Percentiles rank a stretch among this genome's conserved stretches.
phyloP scores from a whole-genome alignment of 2,888 invertebrate species.

The Falcaria lacertinaria region DNA sequence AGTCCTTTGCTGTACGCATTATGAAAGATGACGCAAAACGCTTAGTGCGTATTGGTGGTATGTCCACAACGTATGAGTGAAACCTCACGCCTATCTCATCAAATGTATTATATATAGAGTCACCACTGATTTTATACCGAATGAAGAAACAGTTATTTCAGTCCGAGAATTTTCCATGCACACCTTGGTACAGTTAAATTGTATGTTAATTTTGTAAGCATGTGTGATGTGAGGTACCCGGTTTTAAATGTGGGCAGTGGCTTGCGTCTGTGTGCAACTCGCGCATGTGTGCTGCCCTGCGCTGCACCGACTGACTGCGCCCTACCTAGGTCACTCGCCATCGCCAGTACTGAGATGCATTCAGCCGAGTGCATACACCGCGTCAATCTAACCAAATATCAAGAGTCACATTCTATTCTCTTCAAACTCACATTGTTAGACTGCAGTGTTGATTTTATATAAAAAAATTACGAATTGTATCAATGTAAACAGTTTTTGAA shows the following conservation, averaged over 20 bases:
- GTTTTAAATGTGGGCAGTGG: constrained; percentile 15
- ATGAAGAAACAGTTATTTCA: too few relatives aligned
- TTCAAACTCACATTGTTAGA: background rate
- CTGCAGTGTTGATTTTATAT: background rate
- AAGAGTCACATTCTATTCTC: constrained; percentile 3
- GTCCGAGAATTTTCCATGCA: background rate
- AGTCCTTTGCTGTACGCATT: too few relatives aligned
- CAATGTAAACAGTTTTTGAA: constrained; percentile 15
- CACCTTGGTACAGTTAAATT: background rate
- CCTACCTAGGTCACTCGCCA: constrained; percentile 26
- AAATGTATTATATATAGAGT: too few relatives aligned
- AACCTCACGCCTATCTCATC: too few relatives aligned
- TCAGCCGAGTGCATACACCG: constrained; percentile 22
- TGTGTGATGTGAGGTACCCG: constrained; percentile 9
- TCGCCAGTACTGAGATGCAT: constrained; percentile 28
- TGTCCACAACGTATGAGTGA: too few relatives aligned
- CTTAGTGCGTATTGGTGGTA: too few relatives aligned
- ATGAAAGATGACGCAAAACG: too few relatives aligned
- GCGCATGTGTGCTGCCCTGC: constrained; percentile 23
- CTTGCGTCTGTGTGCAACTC: constrained; percentile 18
- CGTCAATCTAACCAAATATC: constrained; percentile 2
- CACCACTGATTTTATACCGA: too few relatives aligned
- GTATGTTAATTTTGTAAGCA: constrained; percentile 9
- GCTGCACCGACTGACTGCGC: too few relatives aligned
- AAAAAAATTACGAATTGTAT: too few relatives aligned